Evolutionary conservation across 1,140 invertebrate genomes (phyloP), one percentile per base, ranked within the genome.

Genomic region (Daktulosphaira vitifoliae): DNA sequence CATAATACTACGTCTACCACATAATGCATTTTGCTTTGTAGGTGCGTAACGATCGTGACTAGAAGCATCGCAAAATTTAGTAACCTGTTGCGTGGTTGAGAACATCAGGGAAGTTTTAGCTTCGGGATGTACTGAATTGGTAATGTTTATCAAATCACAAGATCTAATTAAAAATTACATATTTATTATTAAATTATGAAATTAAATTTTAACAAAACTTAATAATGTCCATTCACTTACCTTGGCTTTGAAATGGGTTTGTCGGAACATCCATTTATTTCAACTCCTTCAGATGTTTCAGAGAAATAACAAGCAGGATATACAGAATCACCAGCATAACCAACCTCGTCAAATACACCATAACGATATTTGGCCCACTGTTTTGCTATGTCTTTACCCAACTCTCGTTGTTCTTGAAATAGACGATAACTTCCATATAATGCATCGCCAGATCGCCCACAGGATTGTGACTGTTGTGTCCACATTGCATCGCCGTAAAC

Each of bases 271-370:
- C 79, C 74, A 54, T 77, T 78, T 39, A 79, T 71, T 13, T 71
- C 53, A 9, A 69, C 67, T 7, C 5, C n/a, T 20, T 68, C 68
- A 11, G 64, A 65, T 6, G 72, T 68, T 66, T 78, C 76, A 42
- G 76, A 74, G n/a, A 72, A 70, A 68, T 77, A 79, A 65, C 79
- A 80, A 26, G 74, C 68, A 1, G 82, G 82, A 70, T 83, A 84
- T 8, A 83, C 74, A 6, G 76, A 75, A 73, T 85, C 82, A 16
- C 77, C 76, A 20, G 73, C 68, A 67, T 79, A 82, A 2, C 83
- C 82, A 65, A 81, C 77, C 74, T 85, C 83, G 67, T 84, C 82
- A 71, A 86, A 87, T 2, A 87, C 81, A 18, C 84, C 84, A 73
- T 84, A 87, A 0, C 84, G 78, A 69, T 82, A 84, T 71, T 81